Conservation (phyloP, 1,140 invertebrate species). For the Brachionus calyciflorus region DNA sequence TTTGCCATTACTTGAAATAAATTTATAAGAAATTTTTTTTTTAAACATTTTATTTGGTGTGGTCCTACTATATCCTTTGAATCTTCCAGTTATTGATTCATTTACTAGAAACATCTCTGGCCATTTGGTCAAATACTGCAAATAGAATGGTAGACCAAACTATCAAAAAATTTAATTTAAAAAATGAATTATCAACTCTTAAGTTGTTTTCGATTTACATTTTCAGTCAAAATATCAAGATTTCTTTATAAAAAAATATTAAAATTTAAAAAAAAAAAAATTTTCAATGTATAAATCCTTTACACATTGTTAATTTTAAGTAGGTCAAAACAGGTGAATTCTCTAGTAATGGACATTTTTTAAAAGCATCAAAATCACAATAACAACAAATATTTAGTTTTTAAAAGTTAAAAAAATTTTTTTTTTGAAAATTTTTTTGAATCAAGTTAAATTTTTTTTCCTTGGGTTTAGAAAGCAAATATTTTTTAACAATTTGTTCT, state of each 20-base stretch:
- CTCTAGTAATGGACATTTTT: conserved; percentile 45
- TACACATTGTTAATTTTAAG: conserved; percentile 94
- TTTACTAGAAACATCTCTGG: conserved; percentile 98
- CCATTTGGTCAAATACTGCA: conserved; percentile 95
- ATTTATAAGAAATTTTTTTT: not conserved
- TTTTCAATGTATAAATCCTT: conserved; percentile 59
- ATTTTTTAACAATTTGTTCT: no score
- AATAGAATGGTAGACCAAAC: conserved; percentile 94
- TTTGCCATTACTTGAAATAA: conserved; percentile 89
- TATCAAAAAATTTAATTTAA: conserved; percentile 51
- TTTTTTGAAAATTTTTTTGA: no score
- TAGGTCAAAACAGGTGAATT: conserved; percentile 67
- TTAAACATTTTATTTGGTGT: not conserved
- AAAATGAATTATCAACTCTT: not conserved
- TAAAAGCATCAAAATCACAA: not conserved
- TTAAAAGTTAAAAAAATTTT: not conserved
- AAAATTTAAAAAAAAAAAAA: conserved; percentile 48
- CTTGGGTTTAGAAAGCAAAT: no score
- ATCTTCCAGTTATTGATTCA: conserved; percentile 86
- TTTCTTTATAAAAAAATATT: conserved; percentile 69
- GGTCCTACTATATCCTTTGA: conserved; percentile 92
- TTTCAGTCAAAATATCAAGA: conserved; percentile 92
- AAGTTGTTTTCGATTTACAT: conserved; percentile 67
- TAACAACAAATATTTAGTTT: not conserved
- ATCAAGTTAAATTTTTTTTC: no score